These are phyloP conservation scores for Pluvialis apricaria DNA, from an alignment of 2,113 vertebrate genomes.

Conservation along the genomic window DNA sequence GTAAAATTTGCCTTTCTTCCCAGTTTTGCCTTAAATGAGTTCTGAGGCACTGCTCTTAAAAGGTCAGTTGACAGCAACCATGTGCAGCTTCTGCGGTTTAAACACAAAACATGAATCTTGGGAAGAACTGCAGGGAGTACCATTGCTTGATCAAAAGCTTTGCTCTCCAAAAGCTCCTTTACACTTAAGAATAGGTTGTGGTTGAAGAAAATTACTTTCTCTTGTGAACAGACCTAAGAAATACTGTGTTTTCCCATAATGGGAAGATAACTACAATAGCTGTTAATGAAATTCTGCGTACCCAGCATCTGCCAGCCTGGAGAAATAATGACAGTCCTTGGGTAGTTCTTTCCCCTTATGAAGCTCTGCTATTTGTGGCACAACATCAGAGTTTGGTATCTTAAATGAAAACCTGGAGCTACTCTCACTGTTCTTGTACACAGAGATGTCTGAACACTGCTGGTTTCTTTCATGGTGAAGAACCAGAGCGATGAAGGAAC, in stretches of 20 bases:
- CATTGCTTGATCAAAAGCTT: not conserved
- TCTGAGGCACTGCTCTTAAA: not conserved
- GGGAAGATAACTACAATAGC: not conserved
- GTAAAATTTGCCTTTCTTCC: not conserved
- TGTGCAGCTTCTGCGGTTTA: not conserved
- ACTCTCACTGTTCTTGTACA: not conserved
- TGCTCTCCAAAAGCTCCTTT: not conserved
- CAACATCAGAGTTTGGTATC: not conserved
- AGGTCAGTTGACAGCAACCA: not conserved
- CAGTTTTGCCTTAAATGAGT: not conserved
- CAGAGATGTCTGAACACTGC: not conserved
- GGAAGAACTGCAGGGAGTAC: not conserved
- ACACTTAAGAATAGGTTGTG: not conserved
- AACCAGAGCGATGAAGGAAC: not conserved
- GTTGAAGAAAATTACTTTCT: not conserved
- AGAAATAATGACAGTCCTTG: not conserved
- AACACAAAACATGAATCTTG: not conserved
- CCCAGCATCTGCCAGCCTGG: not conserved
- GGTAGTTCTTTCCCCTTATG: not conserved
- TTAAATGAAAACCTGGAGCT: not conserved
- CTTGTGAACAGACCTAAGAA: not conserved
- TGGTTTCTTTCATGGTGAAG: not conserved
- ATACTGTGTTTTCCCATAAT: not conserved
- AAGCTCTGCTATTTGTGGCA: not conserved
- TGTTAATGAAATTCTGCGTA: not conserved